These are phyloP conservation scores for Epicampocera succincta DNA, from an alignment of 2,888 invertebrate species.

Conservation along the genomic window DNA sequence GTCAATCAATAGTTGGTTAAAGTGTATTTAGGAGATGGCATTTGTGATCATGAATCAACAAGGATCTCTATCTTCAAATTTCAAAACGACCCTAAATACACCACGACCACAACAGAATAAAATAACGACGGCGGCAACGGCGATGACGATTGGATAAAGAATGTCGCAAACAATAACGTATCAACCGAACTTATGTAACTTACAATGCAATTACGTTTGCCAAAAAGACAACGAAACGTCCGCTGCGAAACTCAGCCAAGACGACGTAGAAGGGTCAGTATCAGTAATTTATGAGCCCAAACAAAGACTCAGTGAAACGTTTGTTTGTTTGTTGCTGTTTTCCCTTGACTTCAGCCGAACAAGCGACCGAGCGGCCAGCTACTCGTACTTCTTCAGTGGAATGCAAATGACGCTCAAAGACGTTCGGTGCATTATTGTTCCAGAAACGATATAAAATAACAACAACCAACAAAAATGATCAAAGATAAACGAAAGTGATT, in stretches of 20 bases:
- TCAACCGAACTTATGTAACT: conserved; percentile 63
- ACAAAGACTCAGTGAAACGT: conserved; percentile 65
- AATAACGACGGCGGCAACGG: conserved; percentile 6
- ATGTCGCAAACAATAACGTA: conserved; percentile 66
- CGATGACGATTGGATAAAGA: conserved; percentile 65
- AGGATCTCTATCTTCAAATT: conserved; percentile 65
- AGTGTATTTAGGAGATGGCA: conserved; percentile 67
- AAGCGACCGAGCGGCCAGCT: conserved; percentile 25
- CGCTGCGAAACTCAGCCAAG: conserved; percentile 20
- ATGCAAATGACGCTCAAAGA: conserved; percentile 63
- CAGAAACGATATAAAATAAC: background rate
- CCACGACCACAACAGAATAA: conserved; percentile 24
- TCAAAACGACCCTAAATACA: conserved; percentile 37
- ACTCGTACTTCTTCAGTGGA: conserved; percentile 65
- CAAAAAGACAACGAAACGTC: conserved; percentile 1
- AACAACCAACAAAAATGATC: conserved; percentile 58
- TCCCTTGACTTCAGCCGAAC: conserved; percentile 21
- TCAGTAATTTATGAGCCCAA: conserved; percentile 63
- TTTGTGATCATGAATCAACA: conserved; percentile 68
- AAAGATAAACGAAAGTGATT: conserved; percentile 70
- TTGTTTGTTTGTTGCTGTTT: conserved; percentile 16
- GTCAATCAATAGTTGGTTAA: conserved; percentile 66
- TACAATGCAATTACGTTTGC: conserved; percentile 64
- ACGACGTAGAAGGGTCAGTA: conserved; percentile 53
- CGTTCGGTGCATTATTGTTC: conserved; percentile 21